A percentile compares a stretch with the other conserved stretches of the same genome.
Conservation (phyloP, 1,140 invertebrate genomes). For the Scaptomyza graminum region DNA sequence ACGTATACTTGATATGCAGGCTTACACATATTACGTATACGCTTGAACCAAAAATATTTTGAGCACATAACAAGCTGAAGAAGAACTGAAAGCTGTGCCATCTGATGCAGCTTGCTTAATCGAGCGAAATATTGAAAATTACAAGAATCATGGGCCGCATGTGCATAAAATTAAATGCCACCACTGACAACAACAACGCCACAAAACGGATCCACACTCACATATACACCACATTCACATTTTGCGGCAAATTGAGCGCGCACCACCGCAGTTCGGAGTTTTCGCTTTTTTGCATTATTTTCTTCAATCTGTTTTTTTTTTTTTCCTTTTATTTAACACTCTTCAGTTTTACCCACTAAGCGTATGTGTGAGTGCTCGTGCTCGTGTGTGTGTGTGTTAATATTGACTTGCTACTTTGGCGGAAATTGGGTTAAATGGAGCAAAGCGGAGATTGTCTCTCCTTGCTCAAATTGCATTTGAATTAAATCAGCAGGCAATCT, state of each 20-base stretch:
- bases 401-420: slow-evolving; percentile 64
- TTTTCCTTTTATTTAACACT: slow-evolving; percentile 36
- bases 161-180: slow-evolving; percentile 56
- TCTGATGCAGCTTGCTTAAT: slow-evolving; percentile 28
- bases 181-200: slow-evolving; percentile 2
- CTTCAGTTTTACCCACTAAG: slow-evolving; percentile 30
- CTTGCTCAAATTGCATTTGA: slow-evolving; percentile 62
- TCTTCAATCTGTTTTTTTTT: no score
- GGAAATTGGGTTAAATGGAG: slow-evolving; percentile 66
- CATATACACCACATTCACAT: slow-evolving; percentile 14
- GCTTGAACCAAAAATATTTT: not conserved
- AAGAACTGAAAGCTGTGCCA: no score
- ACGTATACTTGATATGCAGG: slow-evolving; percentile 2
- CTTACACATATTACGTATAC: slow-evolving; percentile 18
- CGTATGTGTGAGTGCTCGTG: slow-evolving; percentile 18
- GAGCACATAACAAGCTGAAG: slow-evolving; percentile 1
- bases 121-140: slow-evolving; percentile 58
- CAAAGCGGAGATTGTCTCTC: slow-evolving; percentile 59
- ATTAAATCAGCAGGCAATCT: slow-evolving; percentile 65
- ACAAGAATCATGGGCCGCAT: slow-evolving; percentile 25
- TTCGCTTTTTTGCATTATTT: not conserved
- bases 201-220: no score
- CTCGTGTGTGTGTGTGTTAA: slow-evolving; percentile 50
- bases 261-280: slow-evolving; percentile 34
- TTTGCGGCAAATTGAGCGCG: slow-evolving; percentile 44